Evolutionary conservation across 2,113 vertebrate species (phyloP), one percentile per base, ranked within the genome.

Genomic region (Rhea americana): DNA sequence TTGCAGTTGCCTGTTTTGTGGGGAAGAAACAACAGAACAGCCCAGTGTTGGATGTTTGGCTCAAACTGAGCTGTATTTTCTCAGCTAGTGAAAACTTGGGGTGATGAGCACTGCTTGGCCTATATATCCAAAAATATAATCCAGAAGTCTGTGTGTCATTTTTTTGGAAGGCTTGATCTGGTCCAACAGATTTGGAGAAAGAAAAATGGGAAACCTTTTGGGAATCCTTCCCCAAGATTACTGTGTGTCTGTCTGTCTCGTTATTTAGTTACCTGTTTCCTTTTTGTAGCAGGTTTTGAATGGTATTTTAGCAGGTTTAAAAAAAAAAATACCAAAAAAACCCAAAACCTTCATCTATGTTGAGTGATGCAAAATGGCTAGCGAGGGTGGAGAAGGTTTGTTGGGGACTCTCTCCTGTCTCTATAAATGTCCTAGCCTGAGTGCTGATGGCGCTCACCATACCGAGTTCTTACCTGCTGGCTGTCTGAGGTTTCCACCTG

Each of bases 381-480:
- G 51, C 10, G 62, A 48, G n/a, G 30, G 19, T 5, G 16, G 81
- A 43, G 58, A 67, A 74, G 39, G 15, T 6, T 19, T 26, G 7
- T 2, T 47, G 78, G 58, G 70, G 77, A 56, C 35, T 58, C 47
- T 28, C 28, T 28, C 30, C 26, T 51, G 15, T 53, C 79, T 55
- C 9, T 12, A 15, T 21, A 12, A 7, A 32, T 6, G 4, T 45
- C 45, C n/a, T 67, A 55, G 43, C n/a, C 15, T 8, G 7, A 37
- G 28, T 58, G 32, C 30, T 0, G 30, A 26, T 22, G 45, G 68
- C 45, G 47, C 48, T 5, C 0, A 0, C 39, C 11, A 8, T 20
- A 5, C 18, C 2, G 65, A 84, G 22, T 45, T 13, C 48, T 74
- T 53, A 43, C 56, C 3, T 1, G 51, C 28, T 56, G 59, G 77